Conservation (phyloP, 2,113 vertebrate species). For the Sceloporus undulatus region DNA sequence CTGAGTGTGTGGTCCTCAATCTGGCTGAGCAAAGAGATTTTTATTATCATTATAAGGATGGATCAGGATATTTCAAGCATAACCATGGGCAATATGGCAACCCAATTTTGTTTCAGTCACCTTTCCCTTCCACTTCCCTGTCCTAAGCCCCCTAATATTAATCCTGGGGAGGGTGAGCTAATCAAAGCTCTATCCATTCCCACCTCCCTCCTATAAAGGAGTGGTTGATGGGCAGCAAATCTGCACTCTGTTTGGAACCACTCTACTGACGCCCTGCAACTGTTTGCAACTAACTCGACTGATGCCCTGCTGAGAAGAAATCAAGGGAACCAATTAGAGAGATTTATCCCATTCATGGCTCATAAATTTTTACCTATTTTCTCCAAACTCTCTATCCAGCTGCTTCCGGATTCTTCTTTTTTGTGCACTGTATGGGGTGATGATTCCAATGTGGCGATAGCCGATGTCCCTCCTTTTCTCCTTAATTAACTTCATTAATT, state of each 20-base stretch:
- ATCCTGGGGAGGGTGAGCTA: not conserved
- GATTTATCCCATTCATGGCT: not conserved
- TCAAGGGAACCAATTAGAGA: slow-evolving; percentile 6
- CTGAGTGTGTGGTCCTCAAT: too few relatives aligned
- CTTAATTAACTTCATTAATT: slow-evolving; percentile 81
- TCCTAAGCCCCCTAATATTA: too few relatives aligned
- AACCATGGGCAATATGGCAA: too few relatives aligned
- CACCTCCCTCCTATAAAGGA: not conserved
- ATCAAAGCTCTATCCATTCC: not conserved
- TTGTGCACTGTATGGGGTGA: slow-evolving; percentile 90
- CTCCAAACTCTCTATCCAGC: slow-evolving; percentile 74
- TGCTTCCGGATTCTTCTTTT: slow-evolving; percentile 80
- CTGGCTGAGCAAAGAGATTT: too few relatives aligned
- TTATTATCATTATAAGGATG: too few relatives aligned
- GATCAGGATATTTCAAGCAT: too few relatives aligned
- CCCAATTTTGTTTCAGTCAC: not conserved
- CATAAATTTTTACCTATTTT: slow-evolving; percentile 58
- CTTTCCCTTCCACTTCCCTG: not conserved
- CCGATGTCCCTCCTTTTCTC: slow-evolving; percentile 73
- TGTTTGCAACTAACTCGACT: not conserved
- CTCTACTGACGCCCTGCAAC: too few relatives aligned
- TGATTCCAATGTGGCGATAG: slow-evolving; percentile 82
- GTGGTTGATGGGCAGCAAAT: not conserved
- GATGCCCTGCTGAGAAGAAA: not conserved
- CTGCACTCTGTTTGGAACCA: not conserved